Conservation (phyloP, 2,113 vertebrate genomes). For the Coryphaenoides rupestris region DNA sequence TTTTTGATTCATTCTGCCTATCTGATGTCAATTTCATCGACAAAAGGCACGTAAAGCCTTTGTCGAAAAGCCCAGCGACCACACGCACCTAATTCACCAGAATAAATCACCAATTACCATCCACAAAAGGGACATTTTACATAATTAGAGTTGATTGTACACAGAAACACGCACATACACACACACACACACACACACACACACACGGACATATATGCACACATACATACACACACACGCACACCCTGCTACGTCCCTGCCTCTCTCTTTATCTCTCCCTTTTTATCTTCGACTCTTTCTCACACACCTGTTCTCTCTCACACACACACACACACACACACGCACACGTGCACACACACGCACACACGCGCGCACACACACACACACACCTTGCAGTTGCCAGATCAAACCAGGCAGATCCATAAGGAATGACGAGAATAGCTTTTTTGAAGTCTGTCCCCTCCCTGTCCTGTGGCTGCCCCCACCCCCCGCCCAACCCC, state of each 20-base stretch:
- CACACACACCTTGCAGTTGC: conserved; percentile 41
- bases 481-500: conserved; percentile 16
- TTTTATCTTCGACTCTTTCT: conserved; percentile 19
- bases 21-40: conserved; percentile 27
- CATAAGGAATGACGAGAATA: conserved; percentile 56
- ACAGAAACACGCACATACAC: neutral
- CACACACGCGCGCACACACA: neutral
- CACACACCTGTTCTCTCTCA: conserved; percentile 9
- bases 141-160: neutral
- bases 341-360: conserved; percentile 9
- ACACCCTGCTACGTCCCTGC: neutral
- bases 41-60: conserved; percentile 23
- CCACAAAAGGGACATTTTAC: neutral
- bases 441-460: conserved; percentile 57
- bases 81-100: too few relatives aligned
- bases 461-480: conserved; percentile 36
- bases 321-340: neutral
- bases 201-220: conserved; percentile 20
- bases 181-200: conserved; percentile 10
- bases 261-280: conserved; percentile 25
- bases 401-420: conserved; percentile 61
- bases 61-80: conserved; percentile 12
- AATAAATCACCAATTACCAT: too few relatives aligned
- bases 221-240: conserved; percentile 16
- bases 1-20: conserved; percentile 10